Evolutionary conservation across 2,113 vertebrate genomes (phyloP).

Genomic region (Egretta garzetta): DNA sequence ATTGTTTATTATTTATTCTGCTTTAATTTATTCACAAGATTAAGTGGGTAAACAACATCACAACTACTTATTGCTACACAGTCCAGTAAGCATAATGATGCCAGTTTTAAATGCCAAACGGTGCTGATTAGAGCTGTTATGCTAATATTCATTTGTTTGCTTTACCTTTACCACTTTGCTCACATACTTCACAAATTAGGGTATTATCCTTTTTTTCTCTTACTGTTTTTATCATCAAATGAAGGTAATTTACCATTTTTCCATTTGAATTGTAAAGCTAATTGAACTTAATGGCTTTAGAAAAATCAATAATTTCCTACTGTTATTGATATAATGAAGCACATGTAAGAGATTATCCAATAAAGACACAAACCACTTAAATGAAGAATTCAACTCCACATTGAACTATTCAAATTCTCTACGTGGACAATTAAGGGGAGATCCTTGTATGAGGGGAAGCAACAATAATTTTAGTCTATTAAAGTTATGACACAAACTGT

Average conservation of each 20-base stretch:
- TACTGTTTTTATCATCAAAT: slow-evolving; percentile 67
- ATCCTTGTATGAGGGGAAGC: slow-evolving; percentile 24
- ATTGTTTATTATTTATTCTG: slow-evolving; percentile 60
- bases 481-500: neutral
- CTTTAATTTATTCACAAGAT: slow-evolving; percentile 63
- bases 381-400: slow-evolving; percentile 64
- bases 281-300: slow-evolving; percentile 80
- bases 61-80: slow-evolving; percentile 25
- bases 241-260: slow-evolving; percentile 72
- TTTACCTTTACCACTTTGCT: slow-evolving; percentile 41
- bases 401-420: slow-evolving; percentile 63
- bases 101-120: neutral
- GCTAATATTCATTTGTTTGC: slow-evolving; percentile 24
- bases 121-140: neutral
- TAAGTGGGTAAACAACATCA: slow-evolving; percentile 61
- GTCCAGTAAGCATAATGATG: slow-evolving; percentile 55
- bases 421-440: neutral
- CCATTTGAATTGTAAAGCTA: slow-evolving; percentile 75
- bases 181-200: slow-evolving; percentile 63
- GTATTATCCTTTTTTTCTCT: slow-evolving; percentile 28
- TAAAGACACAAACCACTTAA: slow-evolving; percentile 68
- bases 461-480: neutral
- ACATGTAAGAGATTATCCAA: slow-evolving; percentile 66
- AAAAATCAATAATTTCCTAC: slow-evolving; percentile 80
- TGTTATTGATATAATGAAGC: slow-evolving; percentile 74